These are phyloP conservation scores for Agapornis roseicollis DNA, from an alignment of 2,113 vertebrate genomes.

Conservation along the genomic window DNA sequence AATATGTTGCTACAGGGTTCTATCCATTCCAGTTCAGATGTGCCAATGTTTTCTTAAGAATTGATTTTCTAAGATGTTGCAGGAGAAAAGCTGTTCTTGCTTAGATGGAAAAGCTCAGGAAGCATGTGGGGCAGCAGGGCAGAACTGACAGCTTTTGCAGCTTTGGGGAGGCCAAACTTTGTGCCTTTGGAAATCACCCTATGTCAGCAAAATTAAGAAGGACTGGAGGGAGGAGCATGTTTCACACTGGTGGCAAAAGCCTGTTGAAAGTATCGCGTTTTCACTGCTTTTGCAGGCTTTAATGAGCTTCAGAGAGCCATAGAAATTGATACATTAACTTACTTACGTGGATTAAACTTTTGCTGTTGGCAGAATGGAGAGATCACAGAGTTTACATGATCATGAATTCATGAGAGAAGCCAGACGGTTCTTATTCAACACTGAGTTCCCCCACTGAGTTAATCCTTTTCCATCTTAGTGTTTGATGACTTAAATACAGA, in stretches of 20 bases:
- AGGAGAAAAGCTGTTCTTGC: not conserved
- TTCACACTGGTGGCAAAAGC: not conserved
- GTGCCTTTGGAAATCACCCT: not conserved
- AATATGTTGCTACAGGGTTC: not conserved
- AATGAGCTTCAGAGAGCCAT: not conserved
- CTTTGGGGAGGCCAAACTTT: not conserved
- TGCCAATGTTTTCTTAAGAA: not conserved
- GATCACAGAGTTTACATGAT: not conserved
- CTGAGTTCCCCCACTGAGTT: not conserved
- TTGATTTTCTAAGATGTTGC: not conserved
- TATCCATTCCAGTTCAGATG: not conserved
- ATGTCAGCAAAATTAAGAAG: not conserved
- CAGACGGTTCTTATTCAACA: not conserved
- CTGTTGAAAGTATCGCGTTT: not conserved
- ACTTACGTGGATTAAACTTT: not conserved
- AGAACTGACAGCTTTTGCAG: not conserved
- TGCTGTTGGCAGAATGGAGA: not conserved
- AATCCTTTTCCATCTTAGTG: not conserved
- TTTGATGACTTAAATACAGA: not conserved
- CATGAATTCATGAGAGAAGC: not conserved
- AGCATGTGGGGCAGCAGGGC: not conserved
- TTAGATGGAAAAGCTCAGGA: not conserved
- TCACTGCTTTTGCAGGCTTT: not conserved
- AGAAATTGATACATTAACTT: not conserved
- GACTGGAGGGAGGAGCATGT: rapidly evolving